Evolutionary conservation across 2,797 vertebrate species (phyloP), one percentile per base, ranked within the genome.

Genomic region (Apogon hyalosoma): DNA sequence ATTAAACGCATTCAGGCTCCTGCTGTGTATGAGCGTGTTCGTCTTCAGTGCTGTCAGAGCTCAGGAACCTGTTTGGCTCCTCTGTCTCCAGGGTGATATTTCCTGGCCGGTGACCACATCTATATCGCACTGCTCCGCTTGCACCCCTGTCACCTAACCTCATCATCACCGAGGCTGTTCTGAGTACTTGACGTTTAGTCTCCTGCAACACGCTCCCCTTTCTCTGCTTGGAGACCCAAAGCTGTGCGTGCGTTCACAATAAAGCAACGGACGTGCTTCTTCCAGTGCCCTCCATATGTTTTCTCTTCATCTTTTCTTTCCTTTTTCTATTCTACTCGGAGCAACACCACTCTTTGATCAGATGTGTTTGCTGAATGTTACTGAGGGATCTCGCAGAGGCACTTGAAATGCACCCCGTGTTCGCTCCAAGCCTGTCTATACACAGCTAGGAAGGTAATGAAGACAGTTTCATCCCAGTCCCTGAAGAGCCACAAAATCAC

Each of bases 81-180:
- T 40, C 62, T 58, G 75, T 82, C 77, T 86, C 73, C 38, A 10
- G 76, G 62, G 76, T 4, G 31, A 50, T 62, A 66, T 61, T 58
- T 67, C 55, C 56, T 79, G 43, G 73, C 62, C 31, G 21, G 70
- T 73, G 73, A 75, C 78, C 70, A 61, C 65, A 48, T 78, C 80
- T 69, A 61, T 69, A 78, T 74, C 46, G 15, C 68, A 16, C 46
- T 63, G 73, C 75, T 65, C 57, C 0, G 52, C 79, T 75, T 67
- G 73, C 80, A 77, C 81, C 78, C 62, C 63, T 86, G 86, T 87
- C 87, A 88, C 77, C 61, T 75, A 72, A 74, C 68, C 78, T 84
- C 74, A 83, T 68, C 78, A 42, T 86, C 84, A 85, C 56, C 31
- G 42, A n/a, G 39, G 70, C 61, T 53, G 16, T n/a, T 68, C 52